Percentiles rank a stretch among this genome's conserved stretches.
Evolutionary conservation across 2,888 invertebrate genomes (phyloP).

Genomic region (Limnephilus auricula): DNA sequence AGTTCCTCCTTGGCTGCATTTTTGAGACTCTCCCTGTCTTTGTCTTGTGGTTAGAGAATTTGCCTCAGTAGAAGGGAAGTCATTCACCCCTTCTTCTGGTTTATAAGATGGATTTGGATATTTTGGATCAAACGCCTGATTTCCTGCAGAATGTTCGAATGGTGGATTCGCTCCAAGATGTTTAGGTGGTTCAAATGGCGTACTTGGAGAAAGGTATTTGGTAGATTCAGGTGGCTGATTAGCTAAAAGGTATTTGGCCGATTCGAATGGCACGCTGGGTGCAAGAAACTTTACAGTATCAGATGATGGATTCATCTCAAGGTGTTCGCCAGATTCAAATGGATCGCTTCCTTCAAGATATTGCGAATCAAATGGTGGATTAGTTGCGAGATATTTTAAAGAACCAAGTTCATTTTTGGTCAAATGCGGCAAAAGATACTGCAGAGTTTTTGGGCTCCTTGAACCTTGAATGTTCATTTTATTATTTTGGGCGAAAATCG

Average conservation of each 20-base stretch:
- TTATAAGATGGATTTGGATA: slow-evolving; percentile 55
- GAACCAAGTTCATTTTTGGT: slow-evolving; percentile 46
- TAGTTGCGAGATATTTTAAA: background rate
- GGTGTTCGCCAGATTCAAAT: slow-evolving; percentile 13
- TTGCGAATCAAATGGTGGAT: background rate
- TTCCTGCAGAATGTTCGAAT: background rate
- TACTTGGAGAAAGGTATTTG: slow-evolving; percentile 41
- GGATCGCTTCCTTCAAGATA: slow-evolving; percentile 37
- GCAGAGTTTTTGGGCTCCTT: slow-evolving; percentile 64
- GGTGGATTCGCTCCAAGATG: background rate
- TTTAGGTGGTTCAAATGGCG: slow-evolving; percentile 33
- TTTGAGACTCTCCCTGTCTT: slow-evolving; percentile 74
- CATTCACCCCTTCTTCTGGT: slow-evolving; percentile 14
- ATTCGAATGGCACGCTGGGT: slow-evolving; percentile 1
- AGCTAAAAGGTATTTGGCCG: background rate
- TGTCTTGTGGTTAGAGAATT: slow-evolving; percentile 53
- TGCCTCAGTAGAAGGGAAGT: slow-evolving; percentile 28
- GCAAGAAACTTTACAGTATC: slow-evolving; percentile 14
- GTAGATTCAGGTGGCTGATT: background rate
- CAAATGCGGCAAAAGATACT: slow-evolving; percentile 61
- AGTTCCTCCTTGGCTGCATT: slow-evolving; percentile 85
- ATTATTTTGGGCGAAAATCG: background rate
- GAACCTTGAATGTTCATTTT: slow-evolving; percentile 28
- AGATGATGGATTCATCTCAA: background rate
- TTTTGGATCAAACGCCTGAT: background rate